Conservation (phyloP, 1,140 invertebrate genomes). For the Dysdera silvatica region DNA sequence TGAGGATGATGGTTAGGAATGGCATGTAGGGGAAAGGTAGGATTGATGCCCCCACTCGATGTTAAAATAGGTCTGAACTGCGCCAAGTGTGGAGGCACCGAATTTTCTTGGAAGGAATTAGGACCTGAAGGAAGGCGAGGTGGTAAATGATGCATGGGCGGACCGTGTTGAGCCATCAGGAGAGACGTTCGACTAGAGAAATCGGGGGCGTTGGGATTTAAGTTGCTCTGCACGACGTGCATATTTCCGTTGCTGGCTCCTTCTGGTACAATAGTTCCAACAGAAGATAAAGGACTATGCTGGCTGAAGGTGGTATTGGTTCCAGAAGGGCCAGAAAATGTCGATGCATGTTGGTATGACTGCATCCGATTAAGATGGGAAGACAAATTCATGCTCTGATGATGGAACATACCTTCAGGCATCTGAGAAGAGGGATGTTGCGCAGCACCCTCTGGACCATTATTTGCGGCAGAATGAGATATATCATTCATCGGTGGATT, state of each 20-base stretch:
- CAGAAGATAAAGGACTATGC: conserved; percentile 24
- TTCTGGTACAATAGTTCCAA: conserved; percentile 20
- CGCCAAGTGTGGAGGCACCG: conserved; percentile 14
- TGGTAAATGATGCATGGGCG: conserved; percentile 13
- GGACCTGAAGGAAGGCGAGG: conserved; percentile 13
- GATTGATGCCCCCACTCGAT: conserved; percentile 3
- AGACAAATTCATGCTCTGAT: conserved; percentile 14
- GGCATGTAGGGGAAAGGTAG: conserved; percentile 10
- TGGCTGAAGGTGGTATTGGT: conserved; percentile 30
- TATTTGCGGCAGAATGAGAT: neutral
- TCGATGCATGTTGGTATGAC: conserved; percentile 8
- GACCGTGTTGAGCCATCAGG: conserved; percentile 24
- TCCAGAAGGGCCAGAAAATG: conserved; percentile 19
- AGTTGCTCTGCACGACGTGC: conserved; percentile 52
- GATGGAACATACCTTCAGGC: conserved; percentile 16
- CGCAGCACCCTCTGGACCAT: neutral
- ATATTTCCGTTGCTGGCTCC: conserved; percentile 9
- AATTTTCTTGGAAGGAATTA: conserved; percentile 12
- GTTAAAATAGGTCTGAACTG: conserved; percentile 23
- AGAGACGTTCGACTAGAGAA: conserved; percentile 50
- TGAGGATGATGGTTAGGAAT: conserved; percentile 43
- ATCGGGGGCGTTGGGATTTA: conserved; percentile 80
- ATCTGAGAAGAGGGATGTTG: conserved; percentile 5
- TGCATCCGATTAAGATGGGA: conserved; percentile 19
- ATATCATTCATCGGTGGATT: conserved; percentile 15